Conservation (phyloP, 2,797 vertebrate genomes). For the Hydrolagus colliei region DNA sequence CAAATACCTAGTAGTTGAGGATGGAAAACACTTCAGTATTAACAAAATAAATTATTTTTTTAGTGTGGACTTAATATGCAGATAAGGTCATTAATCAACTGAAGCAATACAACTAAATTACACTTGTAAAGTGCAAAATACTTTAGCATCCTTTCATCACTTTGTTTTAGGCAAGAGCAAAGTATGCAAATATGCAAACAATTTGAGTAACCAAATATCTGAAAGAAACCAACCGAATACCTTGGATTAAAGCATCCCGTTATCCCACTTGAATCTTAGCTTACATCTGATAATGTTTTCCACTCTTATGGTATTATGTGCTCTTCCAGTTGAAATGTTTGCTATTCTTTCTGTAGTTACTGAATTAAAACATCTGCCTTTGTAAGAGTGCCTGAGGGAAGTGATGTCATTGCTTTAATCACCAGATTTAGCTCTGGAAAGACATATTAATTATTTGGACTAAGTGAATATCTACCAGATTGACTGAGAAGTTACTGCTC, state of each 20-base stretch:
- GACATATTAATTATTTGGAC: not conserved
- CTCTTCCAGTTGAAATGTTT: not conserved
- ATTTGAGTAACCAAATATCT: not conserved
- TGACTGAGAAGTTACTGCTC: not conserved
- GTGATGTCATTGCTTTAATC: constrained; percentile 19
- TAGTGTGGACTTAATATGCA: not conserved
- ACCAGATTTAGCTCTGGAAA: not conserved
- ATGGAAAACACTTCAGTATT: not conserved
- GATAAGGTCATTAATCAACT: not conserved
- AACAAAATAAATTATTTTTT: not conserved
- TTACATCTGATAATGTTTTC: not conserved
- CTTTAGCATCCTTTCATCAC: not conserved
- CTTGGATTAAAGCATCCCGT: not conserved
- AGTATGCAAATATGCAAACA: not conserved
- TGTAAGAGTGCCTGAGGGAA: constrained; percentile 12
- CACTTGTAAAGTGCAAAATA: not conserved
- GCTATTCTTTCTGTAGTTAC: not conserved
- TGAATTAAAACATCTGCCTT: not conserved
- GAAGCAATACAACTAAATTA: not conserved
- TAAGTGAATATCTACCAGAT: not conserved
- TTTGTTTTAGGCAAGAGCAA: not conserved
- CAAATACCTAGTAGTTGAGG: not conserved
- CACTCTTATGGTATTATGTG: not conserved
- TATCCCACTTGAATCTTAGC: too few species aligned
- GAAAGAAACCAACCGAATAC: not conserved